These are phyloP conservation scores for Callosobruchus maculatus DNA, from an alignment of 2,888 invertebrate species.

Conservation along the genomic window DNA sequence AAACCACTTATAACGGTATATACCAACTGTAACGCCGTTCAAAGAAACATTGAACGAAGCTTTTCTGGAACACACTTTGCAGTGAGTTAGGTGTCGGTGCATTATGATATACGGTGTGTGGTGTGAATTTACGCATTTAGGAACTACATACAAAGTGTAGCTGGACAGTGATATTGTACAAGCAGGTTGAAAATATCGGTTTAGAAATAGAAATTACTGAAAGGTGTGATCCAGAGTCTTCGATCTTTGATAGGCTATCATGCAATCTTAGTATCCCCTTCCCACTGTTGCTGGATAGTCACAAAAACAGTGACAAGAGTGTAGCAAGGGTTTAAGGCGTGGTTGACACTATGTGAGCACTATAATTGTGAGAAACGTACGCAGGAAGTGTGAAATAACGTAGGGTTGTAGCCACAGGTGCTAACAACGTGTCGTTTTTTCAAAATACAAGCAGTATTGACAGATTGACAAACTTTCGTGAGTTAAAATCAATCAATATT, in stretches of 20 bases:
- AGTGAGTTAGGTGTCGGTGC: neutral
- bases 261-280: constrained; percentile 36
- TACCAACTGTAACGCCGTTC: neutral
- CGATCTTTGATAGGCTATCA: constrained; percentile 35
- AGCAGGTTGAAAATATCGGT: constrained; percentile 16
- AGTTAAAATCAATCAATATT: neutral
- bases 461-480: neutral
- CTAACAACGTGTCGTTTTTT: neutral
- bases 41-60: neutral
- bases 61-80: neutral
- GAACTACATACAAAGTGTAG: constrained; percentile 3
- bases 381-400: neutral
- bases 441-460: neutral
- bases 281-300: constrained; percentile 16
- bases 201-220: constrained; percentile 8
- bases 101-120: neutral
- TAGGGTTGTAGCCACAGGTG: neutral
- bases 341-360: neutral
- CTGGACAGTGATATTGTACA: constrained; percentile 10
- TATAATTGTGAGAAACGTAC: neutral
- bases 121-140: neutral
- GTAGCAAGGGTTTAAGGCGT: neutral
- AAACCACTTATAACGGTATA: constrained; percentile 1
- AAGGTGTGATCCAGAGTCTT: constrained; percentile 30
- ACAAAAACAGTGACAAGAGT: constrained; percentile 1